Base-by-base conservation (phyloP, 2,113 vertebrate species). In the Passer domesticus region DNA sequence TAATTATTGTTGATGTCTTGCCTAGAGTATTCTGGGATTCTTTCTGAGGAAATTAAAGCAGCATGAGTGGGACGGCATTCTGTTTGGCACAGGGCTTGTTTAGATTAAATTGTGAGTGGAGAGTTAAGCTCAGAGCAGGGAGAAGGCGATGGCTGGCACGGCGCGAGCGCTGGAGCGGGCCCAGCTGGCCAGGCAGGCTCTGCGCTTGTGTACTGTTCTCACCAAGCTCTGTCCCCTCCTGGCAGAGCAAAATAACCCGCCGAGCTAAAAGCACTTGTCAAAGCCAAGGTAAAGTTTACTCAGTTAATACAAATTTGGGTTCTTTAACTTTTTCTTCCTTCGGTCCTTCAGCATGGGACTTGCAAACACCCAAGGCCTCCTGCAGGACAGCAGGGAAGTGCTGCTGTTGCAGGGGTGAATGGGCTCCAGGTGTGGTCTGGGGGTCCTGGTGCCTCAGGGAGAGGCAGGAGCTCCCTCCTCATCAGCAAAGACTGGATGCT, bases 1-100 rank as follows among this genome's bases (percentile, higher is more conserved):
- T 97, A 96, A 96, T 97, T 97, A 92, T 66, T 86, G 81, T 68
- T 92, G 96, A 94, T 96, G 87, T 63, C 88, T 96, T 96, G 94
- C 89, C 78, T 82, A 46, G 90, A 12, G 18, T 83, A 89, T 82
- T 83, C 55, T 86, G 90, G 94, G 90, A 92, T 89, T 77, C 89
- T 94, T 94, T 93, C 58, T 91, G 80, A 95, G 92, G 95, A 94
- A 97, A 96, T 86, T n/a, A 94, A 90, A 91, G 19, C 91, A 87
- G 92, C 85, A 9, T 75, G 95, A 94, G 95, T 21, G 70, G 91
- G 91, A 55, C 24, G 13, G 88, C 68, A 8, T 59, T 90, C 89
- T 83, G 83, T 27, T 88, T 96, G 90, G 91, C 81, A 81, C 46
- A 9, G 17, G 47, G 35, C 35, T 77, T 95, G 96, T 96, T 95